Evolutionary conservation across 2,113 vertebrate species (phyloP), one percentile per base, ranked within the genome.

Genomic region (Barnardius zonarius): DNA sequence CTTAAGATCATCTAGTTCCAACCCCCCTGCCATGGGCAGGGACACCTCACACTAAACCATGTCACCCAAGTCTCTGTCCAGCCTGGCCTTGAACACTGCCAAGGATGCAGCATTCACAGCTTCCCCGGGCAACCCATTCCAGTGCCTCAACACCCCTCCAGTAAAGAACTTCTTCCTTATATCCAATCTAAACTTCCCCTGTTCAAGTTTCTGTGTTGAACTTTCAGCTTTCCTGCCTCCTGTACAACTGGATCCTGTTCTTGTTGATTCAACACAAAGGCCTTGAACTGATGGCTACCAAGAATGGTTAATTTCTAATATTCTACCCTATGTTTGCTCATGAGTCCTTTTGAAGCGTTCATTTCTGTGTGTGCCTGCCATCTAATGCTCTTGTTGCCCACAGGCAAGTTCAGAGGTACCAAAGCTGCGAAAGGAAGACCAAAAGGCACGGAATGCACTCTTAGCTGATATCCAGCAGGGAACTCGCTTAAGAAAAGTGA

Each of bases 401-500:
- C 97, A 98, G 98, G 85, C 86, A 24, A 97, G 92, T 83, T 63
- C 96, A 66, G 98, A 98, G 9, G 19, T 97, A 46, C 89, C 98
- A 16, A 97, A 97, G 84, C 14, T 95, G 39, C 95, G 61, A 28
- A 98, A 95, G 86, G 94, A 97, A 83, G 98, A 97, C 23, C 97
- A 95, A 80, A 98, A 97, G 96, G 98, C 98, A 39, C 98, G 99
- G 46, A 98, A 91, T 3, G 99, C 99, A 0, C 98, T 99, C 61
- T 59, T 99, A 91, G 98, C 98, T 7, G 99, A 99, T 51, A 99
- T 99, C 97, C 99, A 99, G 92, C 99, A 98, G 97, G 99, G 99
- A 95, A 95, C 98, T 84, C 98, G 96, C 67, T 96, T 99, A 9
- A 98, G 97, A 66, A 99, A 98, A 95, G 99, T 99, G 92, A 96